Conservation (phyloP, 1,140 invertebrate genomes). For the Diorhabda carinulata region DNA sequence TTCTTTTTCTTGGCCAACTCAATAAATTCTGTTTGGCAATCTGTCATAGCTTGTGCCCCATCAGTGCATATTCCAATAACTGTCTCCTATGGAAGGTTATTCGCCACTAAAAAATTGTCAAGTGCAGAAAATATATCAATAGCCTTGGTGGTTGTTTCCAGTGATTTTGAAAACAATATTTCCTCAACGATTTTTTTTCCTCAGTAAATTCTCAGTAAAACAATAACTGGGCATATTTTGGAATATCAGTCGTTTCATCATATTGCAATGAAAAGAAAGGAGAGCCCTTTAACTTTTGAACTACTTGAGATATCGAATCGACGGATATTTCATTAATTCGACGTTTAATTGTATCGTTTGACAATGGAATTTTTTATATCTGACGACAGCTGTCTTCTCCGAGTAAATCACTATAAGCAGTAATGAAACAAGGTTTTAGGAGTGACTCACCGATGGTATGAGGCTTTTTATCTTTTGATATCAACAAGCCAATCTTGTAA, state of each 20-base stretch:
- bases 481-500: slow-evolving; percentile 31
- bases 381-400: slow-evolving; percentile 4
- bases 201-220: slow-evolving; percentile 8
- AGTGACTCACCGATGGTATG: slow-evolving; percentile 14
- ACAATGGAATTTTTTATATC: slow-evolving; percentile 25
- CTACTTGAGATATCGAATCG: slow-evolving; percentile 24
- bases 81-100: slow-evolving; percentile 26
- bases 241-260: slow-evolving; percentile 15
- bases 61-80: slow-evolving; percentile 11
- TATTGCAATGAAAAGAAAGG: slow-evolving; percentile 20
- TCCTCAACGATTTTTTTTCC: slow-evolving; percentile 9
- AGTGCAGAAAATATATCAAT: slow-evolving; percentile 33
- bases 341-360: slow-evolving; percentile 25
- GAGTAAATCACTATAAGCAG: slow-evolving; percentile 16
- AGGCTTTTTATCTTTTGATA: slow-evolving; percentile 15
- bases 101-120: slow-evolving; percentile 33
- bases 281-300: slow-evolving; percentile 23
- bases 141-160: slow-evolving; percentile 34
- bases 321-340: slow-evolving; percentile 22
- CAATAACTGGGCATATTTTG: slow-evolving; percentile 14
- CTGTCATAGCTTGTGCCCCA: slow-evolving; percentile 36
- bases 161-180: slow-evolving; percentile 9
- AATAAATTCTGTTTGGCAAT: slow-evolving; percentile 40
- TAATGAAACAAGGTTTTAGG: slow-evolving; percentile 16
- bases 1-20: slow-evolving; percentile 35